phyloP scores from a whole-genome alignment of 1,140 invertebrate genomes.

The Yoshiicerus persimilis region DNA sequence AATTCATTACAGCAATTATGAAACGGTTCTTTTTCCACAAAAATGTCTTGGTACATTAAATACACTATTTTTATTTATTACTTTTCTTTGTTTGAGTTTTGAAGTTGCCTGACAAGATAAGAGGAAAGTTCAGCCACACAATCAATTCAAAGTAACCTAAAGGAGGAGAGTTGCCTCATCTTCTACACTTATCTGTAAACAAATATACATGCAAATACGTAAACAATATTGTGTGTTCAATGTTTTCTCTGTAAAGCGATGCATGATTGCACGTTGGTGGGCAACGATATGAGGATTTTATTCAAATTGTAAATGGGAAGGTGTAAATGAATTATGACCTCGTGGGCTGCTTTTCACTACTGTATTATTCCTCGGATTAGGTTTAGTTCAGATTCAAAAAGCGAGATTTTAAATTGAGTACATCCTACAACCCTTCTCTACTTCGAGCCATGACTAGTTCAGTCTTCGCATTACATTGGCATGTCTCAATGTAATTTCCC shows the following conservation, averaged over 20 bases:
- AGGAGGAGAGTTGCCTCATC: not conserved
- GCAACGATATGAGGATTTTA: conserved; percentile 29
- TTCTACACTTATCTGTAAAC: conserved; percentile 2
- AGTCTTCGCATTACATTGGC: not conserved
- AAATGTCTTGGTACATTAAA: not conserved
- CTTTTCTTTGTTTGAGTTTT: not conserved
- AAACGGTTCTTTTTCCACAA: not conserved
- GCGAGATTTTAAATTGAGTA: conserved; percentile 14
- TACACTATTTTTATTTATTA: not conserved
- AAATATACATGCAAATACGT: conserved; percentile 11
- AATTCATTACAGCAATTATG: not conserved
- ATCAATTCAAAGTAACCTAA: not conserved
- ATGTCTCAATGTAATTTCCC: not conserved
- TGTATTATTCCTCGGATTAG: conserved; percentile 35
- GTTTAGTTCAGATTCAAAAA: not conserved
- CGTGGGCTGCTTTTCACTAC: conserved; percentile 41
- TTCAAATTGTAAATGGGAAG: conserved; percentile 34
- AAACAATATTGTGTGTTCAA: not conserved
- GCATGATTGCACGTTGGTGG: conserved; percentile 22
- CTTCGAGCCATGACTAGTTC: not conserved
- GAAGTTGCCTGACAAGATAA: not conserved
- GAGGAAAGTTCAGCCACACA: not conserved
- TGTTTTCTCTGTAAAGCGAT: not conserved
- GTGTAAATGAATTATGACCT: conserved; percentile 46
- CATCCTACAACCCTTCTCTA: not conserved